Base-by-base conservation (phyloP, 2,113 vertebrate species). In the Puntigrus tetrazona region DNA sequence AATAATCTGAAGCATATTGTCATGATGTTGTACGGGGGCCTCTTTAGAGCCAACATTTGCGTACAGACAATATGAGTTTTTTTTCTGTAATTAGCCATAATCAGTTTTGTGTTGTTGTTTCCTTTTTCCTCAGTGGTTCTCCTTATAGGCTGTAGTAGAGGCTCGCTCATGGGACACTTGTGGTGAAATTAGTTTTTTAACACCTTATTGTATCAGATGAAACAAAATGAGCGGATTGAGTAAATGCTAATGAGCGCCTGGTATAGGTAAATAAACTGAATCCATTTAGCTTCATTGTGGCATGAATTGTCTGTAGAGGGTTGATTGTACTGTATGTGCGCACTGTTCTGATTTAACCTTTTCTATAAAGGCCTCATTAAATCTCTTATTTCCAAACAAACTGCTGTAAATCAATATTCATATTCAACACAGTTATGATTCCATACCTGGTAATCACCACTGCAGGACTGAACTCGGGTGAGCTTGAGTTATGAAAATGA, bases 31-130 rank as follows among this genome's bases (percentile, higher is more conserved):
- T 41, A 31, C n/a, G 59, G 78, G 57, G 43, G 41, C 43, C 41
- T 80, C 69, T 82, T 88, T 78, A 70, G 81, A 83, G 73, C 38
- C 34, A 78, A 65, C 47, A 84, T 22, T 82, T 83, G 63, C 38
- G 34, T 43, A 36, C 74, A 78, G 80, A 84, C 78, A 78, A 81
- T 50, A 80, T 78, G 59, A 84, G 20, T 79, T 70, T 67, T 70
- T 84, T 81, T 83, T n/a, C 78, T 84, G 84, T 84, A 87, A 85
- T 87, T 84, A 63, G 38, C 73, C 84, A 57, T 50, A 80, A 73
- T 86, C 83, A 85, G 20, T 72, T 83, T 85, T n/a, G 47, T 41
- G 52, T 74, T n/a, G 27, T 70, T 81, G 20, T 82, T 82, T 47
- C 47, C 10, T 80, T 65, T 63, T 41, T 67, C n/a, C 34, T n/a